Conservation (phyloP, 2,113 vertebrate species). For the Cyrtonyx montezumae region DNA sequence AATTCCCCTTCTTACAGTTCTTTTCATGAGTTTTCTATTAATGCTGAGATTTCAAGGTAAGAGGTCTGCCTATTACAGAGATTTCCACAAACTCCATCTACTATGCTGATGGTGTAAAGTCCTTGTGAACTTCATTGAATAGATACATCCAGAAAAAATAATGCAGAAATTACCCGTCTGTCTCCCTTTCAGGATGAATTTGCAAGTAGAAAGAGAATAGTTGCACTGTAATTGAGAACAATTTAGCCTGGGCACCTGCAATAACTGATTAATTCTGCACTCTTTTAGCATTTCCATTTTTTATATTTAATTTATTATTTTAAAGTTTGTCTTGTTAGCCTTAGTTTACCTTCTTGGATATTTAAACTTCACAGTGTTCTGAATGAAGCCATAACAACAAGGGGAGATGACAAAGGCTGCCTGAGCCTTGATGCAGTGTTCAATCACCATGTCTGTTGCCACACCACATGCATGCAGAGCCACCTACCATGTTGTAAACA, state of each 20-base stretch:
- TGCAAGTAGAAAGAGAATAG: background rate
- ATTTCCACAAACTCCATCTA: background rate
- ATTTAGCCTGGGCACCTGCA: background rate
- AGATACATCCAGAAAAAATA: background rate
- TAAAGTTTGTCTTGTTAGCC: background rate
- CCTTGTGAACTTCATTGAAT: background rate
- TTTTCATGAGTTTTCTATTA: slow-evolving; percentile 14
- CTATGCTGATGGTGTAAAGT: background rate
- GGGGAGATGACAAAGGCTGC: slow-evolving; percentile 92
- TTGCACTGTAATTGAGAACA: background rate
- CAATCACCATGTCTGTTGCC: slow-evolving; percentile 97
- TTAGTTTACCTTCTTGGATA: slow-evolving; percentile 90
- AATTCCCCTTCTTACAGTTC: background rate
- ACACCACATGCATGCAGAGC: slow-evolving; percentile 96
- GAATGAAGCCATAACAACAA: slow-evolving; percentile 97
- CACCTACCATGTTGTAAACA: slow-evolving; percentile 78
- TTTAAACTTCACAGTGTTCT: slow-evolving; percentile 92
- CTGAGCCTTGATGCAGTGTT: slow-evolving; percentile 85
- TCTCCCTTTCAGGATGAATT: background rate
- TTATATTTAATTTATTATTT: background rate
- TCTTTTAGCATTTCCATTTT: background rate
- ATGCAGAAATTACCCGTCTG: background rate
- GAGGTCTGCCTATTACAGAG: background rate
- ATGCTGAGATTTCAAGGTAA: background rate
- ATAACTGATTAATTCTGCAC: background rate